These are phyloP conservation scores for Odontocerum albicorne DNA, from an alignment of 2,888 invertebrate species.

Conservation along the genomic window DNA sequence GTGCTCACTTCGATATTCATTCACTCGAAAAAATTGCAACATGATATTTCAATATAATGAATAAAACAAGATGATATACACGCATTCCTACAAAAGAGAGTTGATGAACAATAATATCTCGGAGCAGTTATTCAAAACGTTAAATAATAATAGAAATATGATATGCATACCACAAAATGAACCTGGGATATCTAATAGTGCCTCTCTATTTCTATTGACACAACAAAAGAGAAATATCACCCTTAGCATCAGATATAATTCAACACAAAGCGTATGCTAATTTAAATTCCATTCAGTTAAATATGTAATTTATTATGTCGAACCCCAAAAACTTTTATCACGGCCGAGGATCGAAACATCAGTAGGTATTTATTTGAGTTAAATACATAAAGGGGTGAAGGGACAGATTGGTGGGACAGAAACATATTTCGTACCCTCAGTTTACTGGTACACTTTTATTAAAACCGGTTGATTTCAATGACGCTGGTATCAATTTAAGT, in stretches of 20 bases:
- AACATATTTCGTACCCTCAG: too few species aligned
- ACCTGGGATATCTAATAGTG: slow-evolving; percentile 13
- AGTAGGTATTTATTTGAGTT: background rate
- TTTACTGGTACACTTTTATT: too few species aligned
- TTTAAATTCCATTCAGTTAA: slow-evolving; percentile 26
- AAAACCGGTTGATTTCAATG: too few species aligned
- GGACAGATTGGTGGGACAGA: too few species aligned
- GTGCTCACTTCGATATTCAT: too few species aligned
- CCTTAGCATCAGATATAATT: slow-evolving; percentile 16
- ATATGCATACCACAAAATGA: slow-evolving; percentile 17
- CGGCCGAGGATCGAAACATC: background rate
- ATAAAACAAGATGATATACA: too few species aligned
- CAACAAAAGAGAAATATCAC: slow-evolving; percentile 24
- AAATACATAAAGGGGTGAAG: background rate
- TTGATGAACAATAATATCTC: background rate
- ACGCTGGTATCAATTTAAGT: too few species aligned
- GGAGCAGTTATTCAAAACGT: slow-evolving; percentile 4
- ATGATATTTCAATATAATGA: too few species aligned
- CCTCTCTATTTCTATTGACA: slow-evolving; percentile 18
- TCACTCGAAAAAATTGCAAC: too few species aligned
- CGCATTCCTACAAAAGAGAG: background rate
- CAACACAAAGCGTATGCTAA: slow-evolving; percentile 31
- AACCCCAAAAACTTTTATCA: slow-evolving; percentile 1
- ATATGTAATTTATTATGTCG: slow-evolving; percentile 12
- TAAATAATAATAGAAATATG: slow-evolving; percentile 17